Conservation (phyloP, 30 jellyfish, hydroid and myxozoan genomes). For the Hydra vulgaris region DNA sequence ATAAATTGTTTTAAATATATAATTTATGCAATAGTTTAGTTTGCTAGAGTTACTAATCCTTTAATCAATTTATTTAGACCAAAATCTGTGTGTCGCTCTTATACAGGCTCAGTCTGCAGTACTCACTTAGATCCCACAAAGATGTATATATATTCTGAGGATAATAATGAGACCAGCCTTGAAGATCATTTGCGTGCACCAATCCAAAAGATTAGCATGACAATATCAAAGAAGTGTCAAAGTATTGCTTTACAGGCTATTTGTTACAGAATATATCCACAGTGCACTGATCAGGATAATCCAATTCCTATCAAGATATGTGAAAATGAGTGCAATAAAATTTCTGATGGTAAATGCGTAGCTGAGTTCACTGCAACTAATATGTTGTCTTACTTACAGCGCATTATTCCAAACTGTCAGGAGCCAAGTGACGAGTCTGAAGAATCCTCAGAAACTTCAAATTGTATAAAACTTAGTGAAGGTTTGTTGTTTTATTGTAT, state of each 20-base stretch:
- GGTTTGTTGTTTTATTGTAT: slow-evolving; percentile 5
- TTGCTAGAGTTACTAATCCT: not conserved
- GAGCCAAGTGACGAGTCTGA: not conserved
- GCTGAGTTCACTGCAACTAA: slow-evolving; percentile 29
- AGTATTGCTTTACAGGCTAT: slow-evolving; percentile 59
- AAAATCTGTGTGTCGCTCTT: slow-evolving; percentile 61
- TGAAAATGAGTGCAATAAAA: slow-evolving; percentile 49
- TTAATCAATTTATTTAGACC: slow-evolving; percentile 22
- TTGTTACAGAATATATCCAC: slow-evolving; percentile 61
- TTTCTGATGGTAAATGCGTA: slow-evolving; percentile 48
- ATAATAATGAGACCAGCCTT: slow-evolving; percentile 12
- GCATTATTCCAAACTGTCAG: slow-evolving; percentile 19
- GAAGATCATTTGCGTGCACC: slow-evolving; percentile 32
- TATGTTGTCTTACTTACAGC: slow-evolving; percentile 18
- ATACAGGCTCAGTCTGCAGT: slow-evolving; percentile 62
- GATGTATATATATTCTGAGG: slow-evolving; percentile 40
- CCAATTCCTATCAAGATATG: slow-evolving; percentile 62
- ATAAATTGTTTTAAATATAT: too few species aligned
- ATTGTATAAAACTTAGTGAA: slow-evolving; percentile 18
- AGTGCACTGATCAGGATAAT: slow-evolving; percentile 50
- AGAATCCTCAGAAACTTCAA: not conserved
- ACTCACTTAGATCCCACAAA: slow-evolving; percentile 33
- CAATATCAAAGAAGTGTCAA: slow-evolving; percentile 6
- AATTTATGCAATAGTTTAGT: too few species aligned
- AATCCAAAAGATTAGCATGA: slow-evolving; percentile 10